These are phyloP conservation scores for Platichthys flesus DNA, from an alignment of 2,113 vertebrate genomes.

Conservation along the genomic window DNA sequence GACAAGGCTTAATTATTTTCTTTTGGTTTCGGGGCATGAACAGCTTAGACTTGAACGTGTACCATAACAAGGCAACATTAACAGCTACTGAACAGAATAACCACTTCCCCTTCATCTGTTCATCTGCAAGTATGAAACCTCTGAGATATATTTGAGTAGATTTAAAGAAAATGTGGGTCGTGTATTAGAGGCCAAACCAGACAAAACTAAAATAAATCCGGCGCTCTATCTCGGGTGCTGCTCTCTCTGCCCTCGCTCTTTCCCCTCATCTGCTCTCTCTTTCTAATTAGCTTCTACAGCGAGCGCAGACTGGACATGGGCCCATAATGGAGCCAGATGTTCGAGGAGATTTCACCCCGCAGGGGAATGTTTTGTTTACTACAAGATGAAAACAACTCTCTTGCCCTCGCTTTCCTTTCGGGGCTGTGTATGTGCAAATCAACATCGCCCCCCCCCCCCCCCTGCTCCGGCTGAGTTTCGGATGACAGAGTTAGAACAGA, in stretches of 20 bases:
- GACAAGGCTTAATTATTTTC: too few species aligned
- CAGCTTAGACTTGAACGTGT: too few species aligned
- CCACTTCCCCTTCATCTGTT: constrained; percentile 10
- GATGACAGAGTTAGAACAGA: constrained; percentile 24
- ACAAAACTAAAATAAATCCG: constrained; percentile 40
- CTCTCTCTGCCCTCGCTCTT: constrained; percentile 65
- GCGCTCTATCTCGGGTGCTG: constrained; percentile 65
- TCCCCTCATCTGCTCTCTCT: constrained; percentile 73
- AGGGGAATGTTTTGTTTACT: constrained; percentile 79
- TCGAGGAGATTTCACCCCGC: constrained; percentile 72
- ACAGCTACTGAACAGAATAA: not conserved
- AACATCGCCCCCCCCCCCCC: constrained; percentile 24
- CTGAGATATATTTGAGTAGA: constrained; percentile 38
- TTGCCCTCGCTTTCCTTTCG: constrained; percentile 57
- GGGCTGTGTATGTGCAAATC: constrained; percentile 59
- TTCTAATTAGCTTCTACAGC: constrained; percentile 81
- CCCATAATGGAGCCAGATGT: constrained; percentile 81
- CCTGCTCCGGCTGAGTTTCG: constrained; percentile 29
- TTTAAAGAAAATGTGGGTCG: constrained; percentile 68
- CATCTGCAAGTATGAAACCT: constrained; percentile 17
- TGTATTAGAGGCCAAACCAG: constrained; percentile 38
- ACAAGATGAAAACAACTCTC: constrained; percentile 77
- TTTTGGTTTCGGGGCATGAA: too few species aligned
- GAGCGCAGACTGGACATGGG: constrained; percentile 74
- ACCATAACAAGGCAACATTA: not conserved